Conservation (phyloP, 2,888 invertebrate species). For the Spisula solida region DNA sequence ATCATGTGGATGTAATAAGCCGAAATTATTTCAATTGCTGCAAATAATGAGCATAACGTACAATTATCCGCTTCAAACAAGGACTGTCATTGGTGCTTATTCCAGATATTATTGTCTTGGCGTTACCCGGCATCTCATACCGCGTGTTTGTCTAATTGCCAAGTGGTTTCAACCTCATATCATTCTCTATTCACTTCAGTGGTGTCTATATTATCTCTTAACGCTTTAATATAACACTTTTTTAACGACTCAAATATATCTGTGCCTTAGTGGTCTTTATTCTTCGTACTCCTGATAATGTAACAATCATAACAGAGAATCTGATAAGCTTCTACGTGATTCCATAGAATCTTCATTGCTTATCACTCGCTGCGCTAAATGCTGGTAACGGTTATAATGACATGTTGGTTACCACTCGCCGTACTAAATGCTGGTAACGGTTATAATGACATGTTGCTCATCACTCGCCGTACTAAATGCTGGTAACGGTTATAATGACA, state of each 20-base stretch:
- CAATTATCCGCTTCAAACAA: not conserved
- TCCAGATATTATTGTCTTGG: not conserved
- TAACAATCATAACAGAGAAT: not conserved
- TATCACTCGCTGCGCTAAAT: not conserved
- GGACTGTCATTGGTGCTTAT: not conserved
- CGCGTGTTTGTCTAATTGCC: slow-evolving; percentile 2
- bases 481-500: too few species aligned
- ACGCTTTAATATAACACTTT: not conserved
- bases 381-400: not conserved
- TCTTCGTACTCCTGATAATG: not conserved
- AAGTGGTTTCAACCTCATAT: not conserved
- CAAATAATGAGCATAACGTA: not conserved
- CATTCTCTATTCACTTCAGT: not conserved
- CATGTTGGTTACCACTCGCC: not conserved
- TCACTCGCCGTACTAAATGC: too few species aligned
- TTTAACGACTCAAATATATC: not conserved
- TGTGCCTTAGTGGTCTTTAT: not conserved
- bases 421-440: too few species aligned
- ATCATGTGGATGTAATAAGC: not conserved
- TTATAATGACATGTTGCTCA: too few species aligned
- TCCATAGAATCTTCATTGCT: not conserved
- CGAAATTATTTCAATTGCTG: not conserved
- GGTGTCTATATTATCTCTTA: not conserved
- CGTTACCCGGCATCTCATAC: not conserved
- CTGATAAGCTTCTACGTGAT: not conserved